Conservation (phyloP, 2,113 vertebrate species). For the Carassius gibelio region DNA sequence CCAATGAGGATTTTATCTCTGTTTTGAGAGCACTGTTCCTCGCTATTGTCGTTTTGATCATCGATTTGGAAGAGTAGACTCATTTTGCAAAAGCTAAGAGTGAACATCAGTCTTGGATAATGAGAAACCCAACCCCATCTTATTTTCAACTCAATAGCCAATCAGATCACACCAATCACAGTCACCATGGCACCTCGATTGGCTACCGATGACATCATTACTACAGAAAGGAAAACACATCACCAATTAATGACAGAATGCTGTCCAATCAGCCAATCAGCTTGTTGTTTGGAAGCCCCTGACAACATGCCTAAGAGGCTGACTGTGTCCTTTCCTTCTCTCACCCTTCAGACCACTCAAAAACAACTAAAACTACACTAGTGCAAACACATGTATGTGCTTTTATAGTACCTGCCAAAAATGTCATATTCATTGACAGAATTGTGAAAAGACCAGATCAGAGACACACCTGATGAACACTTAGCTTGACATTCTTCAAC, state of each 20-base stretch:
- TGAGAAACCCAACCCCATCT: slow-evolving; percentile 36
- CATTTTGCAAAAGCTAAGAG: slow-evolving; percentile 11
- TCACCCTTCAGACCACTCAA: slow-evolving; percentile 4
- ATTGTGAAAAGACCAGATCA: neutral
- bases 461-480: slow-evolving; percentile 4
- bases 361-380: neutral
- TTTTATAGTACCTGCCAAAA: neutral
- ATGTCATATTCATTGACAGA: neutral
- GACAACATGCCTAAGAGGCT: slow-evolving; percentile 34
- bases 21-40: neutral
- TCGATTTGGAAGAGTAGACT: slow-evolving; percentile 5
- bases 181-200: slow-evolving; percentile 71
- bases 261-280: slow-evolving; percentile 62
- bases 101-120: slow-evolving; percentile 38
- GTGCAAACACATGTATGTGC: neutral
- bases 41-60: neutral
- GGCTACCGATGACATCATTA: slow-evolving; percentile 78
- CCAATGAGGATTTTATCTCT: neutral
- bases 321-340: slow-evolving; percentile 23
- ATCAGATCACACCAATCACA: slow-evolving; percentile 68
- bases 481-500: neutral
- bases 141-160: slow-evolving; percentile 41
- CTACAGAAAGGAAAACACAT: slow-evolving; percentile 72
- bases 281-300: slow-evolving; percentile 45
- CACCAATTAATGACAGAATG: slow-evolving; percentile 74